Conservation (phyloP, 2,113 vertebrate species). For the Epinephelus cyanopodus region DNA sequence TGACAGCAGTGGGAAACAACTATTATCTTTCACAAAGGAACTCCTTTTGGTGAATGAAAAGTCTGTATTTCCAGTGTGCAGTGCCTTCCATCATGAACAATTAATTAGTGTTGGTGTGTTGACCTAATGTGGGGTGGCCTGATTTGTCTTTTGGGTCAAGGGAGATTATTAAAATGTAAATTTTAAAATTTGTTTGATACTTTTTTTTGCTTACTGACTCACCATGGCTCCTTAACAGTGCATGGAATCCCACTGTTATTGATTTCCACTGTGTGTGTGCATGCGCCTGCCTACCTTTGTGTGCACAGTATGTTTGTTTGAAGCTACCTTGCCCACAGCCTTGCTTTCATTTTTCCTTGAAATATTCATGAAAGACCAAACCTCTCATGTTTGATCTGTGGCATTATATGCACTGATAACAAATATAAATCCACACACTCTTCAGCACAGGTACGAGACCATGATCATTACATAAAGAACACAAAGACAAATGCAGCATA, state of each 20-base stretch:
- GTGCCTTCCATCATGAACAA: background rate
- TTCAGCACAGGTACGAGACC: too few species aligned
- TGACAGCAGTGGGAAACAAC: background rate
- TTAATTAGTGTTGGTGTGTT: background rate
- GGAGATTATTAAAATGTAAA: background rate
- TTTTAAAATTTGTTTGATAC: background rate
- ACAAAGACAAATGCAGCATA: too few species aligned
- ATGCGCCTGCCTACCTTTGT: background rate
- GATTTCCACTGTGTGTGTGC: constrained; percentile 14
- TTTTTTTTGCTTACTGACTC: background rate
- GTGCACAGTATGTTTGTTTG: constrained; percentile 19
- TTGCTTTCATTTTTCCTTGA: constrained; percentile 37
- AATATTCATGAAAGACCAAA: constrained; percentile 38
- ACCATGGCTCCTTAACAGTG: background rate
- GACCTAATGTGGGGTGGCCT: background rate
- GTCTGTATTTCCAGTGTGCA: background rate
- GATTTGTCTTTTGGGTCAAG: background rate
- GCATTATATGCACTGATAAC: background rate
- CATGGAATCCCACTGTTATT: background rate
- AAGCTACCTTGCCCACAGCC: constrained; percentile 15
- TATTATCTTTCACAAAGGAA: too few species aligned
- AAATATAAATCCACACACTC: background rate
- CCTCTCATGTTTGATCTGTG: constrained; percentile 3
- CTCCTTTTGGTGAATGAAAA: background rate
- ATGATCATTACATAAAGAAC: background rate